Evolutionary conservation across 2,113 vertebrate species (phyloP).

Genomic region (Rhodinocichla rosea): DNA sequence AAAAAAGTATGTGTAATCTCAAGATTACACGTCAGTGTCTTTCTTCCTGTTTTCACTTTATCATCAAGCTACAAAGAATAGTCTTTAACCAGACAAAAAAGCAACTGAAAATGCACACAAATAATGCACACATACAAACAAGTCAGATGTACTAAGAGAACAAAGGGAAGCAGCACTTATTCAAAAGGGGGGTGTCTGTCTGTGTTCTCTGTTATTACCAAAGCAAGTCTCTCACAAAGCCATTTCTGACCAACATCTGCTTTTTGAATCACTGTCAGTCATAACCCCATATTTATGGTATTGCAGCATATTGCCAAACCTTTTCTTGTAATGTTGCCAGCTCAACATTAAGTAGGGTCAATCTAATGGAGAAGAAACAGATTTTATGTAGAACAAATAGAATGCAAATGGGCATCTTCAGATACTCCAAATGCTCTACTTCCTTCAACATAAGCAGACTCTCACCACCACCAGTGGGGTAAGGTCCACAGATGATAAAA

Average conservation of each 20-base stretch:
- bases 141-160: neutral
- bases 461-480: neutral
- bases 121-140: neutral
- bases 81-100: neutral
- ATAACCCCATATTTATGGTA: neutral
- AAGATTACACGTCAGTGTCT: neutral
- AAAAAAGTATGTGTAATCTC: neutral
- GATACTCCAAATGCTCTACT: neutral
- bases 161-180: neutral
- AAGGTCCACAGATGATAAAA: neutral
- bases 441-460: neutral
- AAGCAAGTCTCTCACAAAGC: neutral
- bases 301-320: neutral
- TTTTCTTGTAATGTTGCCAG: neutral
- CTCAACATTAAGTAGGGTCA: neutral
- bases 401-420: neutral
- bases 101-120: neutral
- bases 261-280: neutral
- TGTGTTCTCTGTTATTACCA: neutral
- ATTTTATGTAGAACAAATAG: neutral
- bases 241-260: neutral
- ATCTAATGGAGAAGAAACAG: neutral
- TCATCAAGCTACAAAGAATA: neutral
- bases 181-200: neutral
- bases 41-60: slow-evolving; percentile 5